Conservation (phyloP, 2,113 vertebrate genomes). For the Centrocercus urophasianus region DNA sequence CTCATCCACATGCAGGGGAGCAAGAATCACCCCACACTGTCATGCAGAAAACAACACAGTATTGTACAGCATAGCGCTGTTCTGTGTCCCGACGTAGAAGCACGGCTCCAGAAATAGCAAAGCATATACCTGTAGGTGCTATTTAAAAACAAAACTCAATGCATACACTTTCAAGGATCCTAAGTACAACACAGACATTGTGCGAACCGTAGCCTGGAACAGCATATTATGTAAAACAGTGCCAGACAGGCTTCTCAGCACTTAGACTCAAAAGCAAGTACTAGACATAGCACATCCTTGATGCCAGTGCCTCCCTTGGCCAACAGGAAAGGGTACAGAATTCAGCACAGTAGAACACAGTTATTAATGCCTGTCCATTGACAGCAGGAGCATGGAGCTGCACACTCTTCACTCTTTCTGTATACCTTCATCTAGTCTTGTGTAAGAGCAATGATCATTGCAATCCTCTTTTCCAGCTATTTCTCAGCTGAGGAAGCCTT, state of each 20-base stretch:
- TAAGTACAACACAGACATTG: conserved; percentile 43
- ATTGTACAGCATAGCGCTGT: not conserved
- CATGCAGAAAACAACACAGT: not conserved
- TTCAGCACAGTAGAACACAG: not conserved
- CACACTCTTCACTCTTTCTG: not conserved
- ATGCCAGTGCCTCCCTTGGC: not conserved
- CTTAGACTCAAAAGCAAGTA: not conserved
- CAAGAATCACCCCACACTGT: not conserved
- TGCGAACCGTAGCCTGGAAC: conserved; percentile 14
- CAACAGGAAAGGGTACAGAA: not conserved
- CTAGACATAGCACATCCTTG: not conserved
- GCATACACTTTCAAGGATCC: not conserved
- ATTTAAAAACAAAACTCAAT: conserved; percentile 38
- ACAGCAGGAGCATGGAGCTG: not conserved
- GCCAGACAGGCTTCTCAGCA: conserved; percentile 32
- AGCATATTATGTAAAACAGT: not conserved
- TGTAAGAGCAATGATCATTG: not conserved
- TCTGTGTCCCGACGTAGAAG: not conserved
- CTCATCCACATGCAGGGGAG: not conserved
- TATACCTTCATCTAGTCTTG: not conserved
- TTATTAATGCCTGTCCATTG: not conserved
- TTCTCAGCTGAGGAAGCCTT: not conserved
- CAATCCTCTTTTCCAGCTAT: not conserved
- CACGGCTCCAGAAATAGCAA: conserved; percentile 16
- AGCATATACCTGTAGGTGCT: conserved; percentile 23